A percentile compares a stretch with the other conserved stretches of the same genome.
Evolutionary conservation across 1,140 invertebrate species (phyloP).

Genomic region (Dendroctonus valens): DNA sequence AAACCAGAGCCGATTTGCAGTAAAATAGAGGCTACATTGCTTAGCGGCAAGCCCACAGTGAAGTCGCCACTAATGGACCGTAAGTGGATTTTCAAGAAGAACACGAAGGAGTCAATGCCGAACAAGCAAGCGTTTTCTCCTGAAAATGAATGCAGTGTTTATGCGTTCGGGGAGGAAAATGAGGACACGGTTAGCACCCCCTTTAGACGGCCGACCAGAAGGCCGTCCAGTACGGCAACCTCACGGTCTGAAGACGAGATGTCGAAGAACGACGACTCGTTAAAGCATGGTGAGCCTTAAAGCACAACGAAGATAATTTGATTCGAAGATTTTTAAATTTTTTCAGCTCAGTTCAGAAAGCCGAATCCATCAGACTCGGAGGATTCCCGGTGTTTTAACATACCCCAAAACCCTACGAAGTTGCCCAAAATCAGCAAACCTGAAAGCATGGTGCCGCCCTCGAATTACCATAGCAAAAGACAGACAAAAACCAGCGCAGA

Average conservation of each 20-base stretch:
- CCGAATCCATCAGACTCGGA: constrained; percentile 50
- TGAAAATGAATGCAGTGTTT: constrained; percentile 69
- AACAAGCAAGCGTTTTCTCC: constrained; percentile 65
- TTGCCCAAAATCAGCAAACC: constrained; percentile 43
- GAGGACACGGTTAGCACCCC: constrained; percentile 56
- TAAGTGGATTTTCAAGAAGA: constrained; percentile 58
- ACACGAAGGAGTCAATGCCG: constrained; percentile 51
- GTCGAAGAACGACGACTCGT: constrained; percentile 46
- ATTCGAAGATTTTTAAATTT: background rate
- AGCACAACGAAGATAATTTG: background rate
- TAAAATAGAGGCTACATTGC: constrained; percentile 6
- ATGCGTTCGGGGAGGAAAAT: constrained; percentile 68
- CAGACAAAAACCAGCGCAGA: constrained; percentile 52
- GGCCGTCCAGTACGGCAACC: constrained; percentile 51
- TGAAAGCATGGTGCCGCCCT: constrained; percentile 57
- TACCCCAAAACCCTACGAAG: constrained; percentile 59
- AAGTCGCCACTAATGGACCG: constrained; percentile 46
- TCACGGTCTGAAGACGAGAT: constrained; percentile 50
- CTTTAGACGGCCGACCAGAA: constrained; percentile 56
- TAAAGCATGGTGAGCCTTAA: constrained; percentile 30
- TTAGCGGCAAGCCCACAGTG: constrained; percentile 1
- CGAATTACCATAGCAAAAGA: constrained; percentile 58
- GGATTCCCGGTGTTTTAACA: constrained; percentile 64
- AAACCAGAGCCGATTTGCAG: constrained; percentile 3
- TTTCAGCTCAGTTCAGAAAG: constrained; percentile 37